Percentiles rank a stretch among this genome's conserved stretches.
These are phyloP conservation scores for Hyposoter dolosus DNA, from an alignment of 2,888 invertebrate species.

Conservation along the genomic window DNA sequence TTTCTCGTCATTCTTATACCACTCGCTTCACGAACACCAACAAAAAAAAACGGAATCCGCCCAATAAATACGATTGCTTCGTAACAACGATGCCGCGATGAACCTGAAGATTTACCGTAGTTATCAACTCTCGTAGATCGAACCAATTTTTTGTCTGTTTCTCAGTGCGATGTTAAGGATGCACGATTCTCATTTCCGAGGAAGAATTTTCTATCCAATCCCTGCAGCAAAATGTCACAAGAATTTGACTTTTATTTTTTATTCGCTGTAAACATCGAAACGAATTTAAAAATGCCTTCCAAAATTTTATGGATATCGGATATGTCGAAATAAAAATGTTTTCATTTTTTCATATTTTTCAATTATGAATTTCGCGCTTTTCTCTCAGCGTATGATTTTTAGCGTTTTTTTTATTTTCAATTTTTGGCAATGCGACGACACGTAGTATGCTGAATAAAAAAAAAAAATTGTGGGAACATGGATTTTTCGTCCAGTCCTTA, in stretches of 20 bases:
- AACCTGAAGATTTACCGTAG: constrained; percentile 1
- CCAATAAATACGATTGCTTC: constrained; percentile 45
- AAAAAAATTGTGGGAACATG: neutral
- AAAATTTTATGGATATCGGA: neutral
- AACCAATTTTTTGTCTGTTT: neutral
- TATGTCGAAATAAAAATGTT: neutral
- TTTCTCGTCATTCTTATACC: constrained; percentile 60
- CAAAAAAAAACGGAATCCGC: neutral
- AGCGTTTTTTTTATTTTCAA: too few relatives aligned
- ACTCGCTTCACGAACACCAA: constrained; percentile 4
- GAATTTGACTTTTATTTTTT: neutral
- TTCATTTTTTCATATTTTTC: neutral
- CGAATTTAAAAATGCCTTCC: neutral
- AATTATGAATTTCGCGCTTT: neutral
- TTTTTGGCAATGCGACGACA: neutral
- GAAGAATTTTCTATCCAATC: neutral
- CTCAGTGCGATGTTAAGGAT: neutral
- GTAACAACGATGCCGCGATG: constrained; percentile 42
- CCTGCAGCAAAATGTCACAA: neutral
- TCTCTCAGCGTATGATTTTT: too few relatives aligned
- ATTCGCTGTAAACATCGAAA: neutral
- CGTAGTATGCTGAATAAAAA: neutral
- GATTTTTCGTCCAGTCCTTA: neutral
- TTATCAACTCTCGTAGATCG: neutral
- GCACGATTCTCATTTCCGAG: neutral